These are phyloP conservation scores for Drosophila setosimentum DNA, from an alignment of 2,888 invertebrate species.

Conservation along the genomic window DNA sequence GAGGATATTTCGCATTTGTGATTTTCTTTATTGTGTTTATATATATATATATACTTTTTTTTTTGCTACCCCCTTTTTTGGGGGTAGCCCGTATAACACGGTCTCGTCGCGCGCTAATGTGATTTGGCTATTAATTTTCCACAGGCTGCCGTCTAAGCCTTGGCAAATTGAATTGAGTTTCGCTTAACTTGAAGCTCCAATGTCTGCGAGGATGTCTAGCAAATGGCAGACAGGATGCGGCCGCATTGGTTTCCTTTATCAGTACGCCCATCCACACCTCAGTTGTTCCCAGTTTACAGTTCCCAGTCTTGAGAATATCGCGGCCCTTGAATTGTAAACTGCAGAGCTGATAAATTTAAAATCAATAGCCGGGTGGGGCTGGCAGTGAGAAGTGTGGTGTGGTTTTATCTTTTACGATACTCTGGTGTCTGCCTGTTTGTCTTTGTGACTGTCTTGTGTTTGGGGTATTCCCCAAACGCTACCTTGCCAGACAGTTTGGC, in stretches of 20 bases:
- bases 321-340: slow-evolving; percentile 37
- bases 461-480: slow-evolving; percentile 49
- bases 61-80: slow-evolving; percentile 41
- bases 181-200: slow-evolving; percentile 30
- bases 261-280: not conserved
- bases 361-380: slow-evolving; percentile 45
- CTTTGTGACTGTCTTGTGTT: slow-evolving; percentile 20
- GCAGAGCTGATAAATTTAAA: slow-evolving; percentile 60
- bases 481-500: slow-evolving; percentile 53
- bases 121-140: slow-evolving; percentile 67
- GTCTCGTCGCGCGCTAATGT: slow-evolving; percentile 61
- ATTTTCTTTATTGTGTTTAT: slow-evolving; percentile 24
- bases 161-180: slow-evolving; percentile 65
- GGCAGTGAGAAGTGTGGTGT: slow-evolving; percentile 15
- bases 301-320: slow-evolving; percentile 20
- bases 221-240: slow-evolving; percentile 43
- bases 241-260: slow-evolving; percentile 44
- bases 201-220: slow-evolving; percentile 29
- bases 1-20: slow-evolving; percentile 59
- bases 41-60: not conserved
- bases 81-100: slow-evolving; percentile 50
- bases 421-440: slow-evolving; percentile 43
- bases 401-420: slow-evolving; percentile 35
- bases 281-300: no score
- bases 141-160: slow-evolving; percentile 53